Evolutionary conservation across 2,797 vertebrate species (phyloP).

Genomic region (Thunnus albacares): DNA sequence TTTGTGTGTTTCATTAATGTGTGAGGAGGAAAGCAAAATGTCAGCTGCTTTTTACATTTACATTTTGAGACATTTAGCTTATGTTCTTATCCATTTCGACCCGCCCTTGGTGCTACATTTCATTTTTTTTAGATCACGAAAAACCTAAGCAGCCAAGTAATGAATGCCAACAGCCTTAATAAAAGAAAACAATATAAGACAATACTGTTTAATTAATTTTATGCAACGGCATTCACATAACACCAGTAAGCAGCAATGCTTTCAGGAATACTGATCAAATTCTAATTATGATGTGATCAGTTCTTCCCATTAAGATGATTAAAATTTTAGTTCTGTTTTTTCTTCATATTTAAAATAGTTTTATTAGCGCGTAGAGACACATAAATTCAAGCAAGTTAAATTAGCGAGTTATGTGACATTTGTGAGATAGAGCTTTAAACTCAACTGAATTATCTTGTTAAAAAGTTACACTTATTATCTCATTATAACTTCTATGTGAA

Average conservation of each 20-base stretch:
- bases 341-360: background rate
- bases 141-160: background rate
- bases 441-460: background rate
- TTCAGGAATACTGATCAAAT: background rate
- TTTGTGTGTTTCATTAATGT: slow-evolving; percentile 55
- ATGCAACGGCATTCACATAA: background rate
- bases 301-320: background rate
- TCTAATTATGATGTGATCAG: background rate
- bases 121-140: slow-evolving; percentile 13
- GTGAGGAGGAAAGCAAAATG: slow-evolving; percentile 58
- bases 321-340: background rate
- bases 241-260: background rate
- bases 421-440: background rate
- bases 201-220: background rate
- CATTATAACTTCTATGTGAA: background rate
- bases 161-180: background rate
- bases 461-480: background rate
- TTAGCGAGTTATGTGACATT: background rate
- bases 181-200: background rate
- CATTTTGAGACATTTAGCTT: slow-evolving; percentile 52
- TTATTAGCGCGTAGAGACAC: background rate
- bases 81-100: slow-evolving; percentile 30
- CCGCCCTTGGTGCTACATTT: slow-evolving; percentile 9
- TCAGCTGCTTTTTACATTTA: slow-evolving; percentile 60
- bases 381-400: background rate